Evolutionary conservation across 1,140 invertebrate genomes (phyloP), one percentile per base, ranked within the genome.

Genomic region (Drosophila kepulauana): DNA sequence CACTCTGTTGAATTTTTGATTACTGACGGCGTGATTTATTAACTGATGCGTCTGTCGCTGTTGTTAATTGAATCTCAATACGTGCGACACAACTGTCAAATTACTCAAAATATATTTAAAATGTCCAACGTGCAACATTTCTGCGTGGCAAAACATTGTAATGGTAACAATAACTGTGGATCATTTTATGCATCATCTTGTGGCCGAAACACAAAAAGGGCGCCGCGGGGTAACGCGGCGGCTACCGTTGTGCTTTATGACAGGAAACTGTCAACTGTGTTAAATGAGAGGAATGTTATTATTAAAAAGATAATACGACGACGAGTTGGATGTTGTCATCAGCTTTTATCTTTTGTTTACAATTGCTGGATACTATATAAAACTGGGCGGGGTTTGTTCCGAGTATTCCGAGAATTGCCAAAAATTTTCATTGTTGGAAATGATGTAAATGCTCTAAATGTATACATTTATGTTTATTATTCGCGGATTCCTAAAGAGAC

Each of bases 1-100:
- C 63, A 43, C 63, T 35, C 20, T 13, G 28, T 20, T 38, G 11
- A 41, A 62, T 68, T 46, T 66, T 35, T 70, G 54, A 71, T 71
- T 59, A 43, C 28, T 38, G 41, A 33, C 56, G 43, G 49, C 69
- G 68, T 87, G 82, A 88, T 87, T 87, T 88, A 88, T 86, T 72
- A 82, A 87, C 79, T 78, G 68, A 10, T 46, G 52, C 59, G 33
- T 7, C 51, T 38, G 35, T 48, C 45, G 65, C 46, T 56, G 61
- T 68, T 57, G 54, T 78, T 88, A 88, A 86, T 88, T 82, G 84
- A 86, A 88, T 88, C 66, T 65, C 72, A 79, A 82, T 79, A 77
- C 76, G 70, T 79, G 79, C 71, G 45, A 76, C 76, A 74, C 38
- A 62, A 88, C 69, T 59, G 56, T 49, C 67, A 69, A 74, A 74